Percentiles rank a stretch among this genome's conserved stretches.
phyloP scores from a whole-genome alignment of 2,113 vertebrate species.

The Abramis brama region DNA sequence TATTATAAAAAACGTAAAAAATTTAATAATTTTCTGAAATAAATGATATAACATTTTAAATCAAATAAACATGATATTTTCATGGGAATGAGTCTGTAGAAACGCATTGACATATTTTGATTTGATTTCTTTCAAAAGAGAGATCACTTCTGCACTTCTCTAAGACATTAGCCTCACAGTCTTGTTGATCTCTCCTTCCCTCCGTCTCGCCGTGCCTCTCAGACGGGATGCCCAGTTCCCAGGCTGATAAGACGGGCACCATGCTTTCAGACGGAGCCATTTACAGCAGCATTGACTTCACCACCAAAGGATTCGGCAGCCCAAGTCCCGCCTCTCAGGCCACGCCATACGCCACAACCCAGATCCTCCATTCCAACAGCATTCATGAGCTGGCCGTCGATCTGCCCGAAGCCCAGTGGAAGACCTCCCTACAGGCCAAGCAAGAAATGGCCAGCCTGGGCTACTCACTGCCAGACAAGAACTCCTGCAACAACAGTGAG shows the following conservation, averaged over 20 bases:
- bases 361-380: conserved; percentile 96
- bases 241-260: conserved; percentile 92
- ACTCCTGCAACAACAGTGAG: conserved; percentile 98
- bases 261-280: conserved; percentile 99
- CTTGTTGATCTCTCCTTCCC: neutral
- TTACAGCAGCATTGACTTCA: conserved; percentile 99
- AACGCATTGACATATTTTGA: neutral
- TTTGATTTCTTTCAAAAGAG: neutral
- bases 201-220: conserved; percentile 38
- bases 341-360: conserved; percentile 95
- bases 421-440: conserved; percentile 93
- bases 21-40: neutral
- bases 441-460: conserved; percentile 93
- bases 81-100: neutral
- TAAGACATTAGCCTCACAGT: neutral
- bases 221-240: conserved; percentile 87
- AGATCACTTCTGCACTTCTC: neutral
- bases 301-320: conserved; percentile 94
- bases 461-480: conserved; percentile 95
- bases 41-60: neutral
- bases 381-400: conserved; percentile 98
- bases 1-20: neutral
- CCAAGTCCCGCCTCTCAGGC: conserved; percentile 93
- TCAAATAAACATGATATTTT: neutral
- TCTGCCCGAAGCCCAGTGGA: conserved; percentile 95